Percentiles rank a stretch among this genome's conserved stretches.
phyloP scores from a whole-genome alignment of 2,888 invertebrate species.

The Athripsodes cinereus region DNA sequence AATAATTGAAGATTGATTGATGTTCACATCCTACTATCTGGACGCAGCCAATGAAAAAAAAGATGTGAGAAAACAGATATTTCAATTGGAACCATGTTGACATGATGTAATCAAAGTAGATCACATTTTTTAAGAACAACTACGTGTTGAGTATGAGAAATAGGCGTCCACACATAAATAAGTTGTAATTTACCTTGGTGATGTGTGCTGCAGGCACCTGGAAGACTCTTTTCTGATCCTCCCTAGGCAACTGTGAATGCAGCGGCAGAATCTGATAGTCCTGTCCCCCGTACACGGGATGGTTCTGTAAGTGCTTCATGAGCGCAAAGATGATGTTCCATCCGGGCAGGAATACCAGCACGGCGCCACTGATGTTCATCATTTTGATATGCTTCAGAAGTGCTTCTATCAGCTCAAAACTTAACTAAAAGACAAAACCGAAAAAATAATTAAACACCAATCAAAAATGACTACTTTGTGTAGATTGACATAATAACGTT shows the following conservation, averaged over 20 bases:
- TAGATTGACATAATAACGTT: too few species aligned
- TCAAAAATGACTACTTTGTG: too few species aligned
- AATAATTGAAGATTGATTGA: too few species aligned
- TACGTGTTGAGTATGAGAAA: too few species aligned
- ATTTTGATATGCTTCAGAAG: constrained; percentile 60
- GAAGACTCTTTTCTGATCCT: constrained; percentile 92
- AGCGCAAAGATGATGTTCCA: constrained; percentile 96
- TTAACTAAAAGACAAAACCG: constrained; percentile 47
- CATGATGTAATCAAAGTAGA: too few species aligned
- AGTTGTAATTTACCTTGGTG: constrained; percentile 69
- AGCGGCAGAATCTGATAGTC: constrained; percentile 80
- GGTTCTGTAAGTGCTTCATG: constrained; percentile 76
- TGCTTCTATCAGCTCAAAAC: constrained; percentile 87
- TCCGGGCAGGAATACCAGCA: constrained; percentile 90
- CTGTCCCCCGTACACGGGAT: constrained; percentile 60
- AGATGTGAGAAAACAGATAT: too few species aligned
- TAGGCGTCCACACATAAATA: too few species aligned
- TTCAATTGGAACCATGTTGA: too few species aligned
- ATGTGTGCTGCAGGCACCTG: constrained; percentile 76
- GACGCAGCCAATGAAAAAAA: too few species aligned
- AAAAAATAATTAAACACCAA: too few species aligned
- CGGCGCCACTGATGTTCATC: constrained; percentile 69
- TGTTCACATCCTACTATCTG: too few species aligned
- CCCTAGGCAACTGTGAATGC: constrained; percentile 95
- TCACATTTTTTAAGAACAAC: too few species aligned